Conservation (phyloP, 2,113 vertebrate genomes). For the Neolamprologus variostigma region DNA sequence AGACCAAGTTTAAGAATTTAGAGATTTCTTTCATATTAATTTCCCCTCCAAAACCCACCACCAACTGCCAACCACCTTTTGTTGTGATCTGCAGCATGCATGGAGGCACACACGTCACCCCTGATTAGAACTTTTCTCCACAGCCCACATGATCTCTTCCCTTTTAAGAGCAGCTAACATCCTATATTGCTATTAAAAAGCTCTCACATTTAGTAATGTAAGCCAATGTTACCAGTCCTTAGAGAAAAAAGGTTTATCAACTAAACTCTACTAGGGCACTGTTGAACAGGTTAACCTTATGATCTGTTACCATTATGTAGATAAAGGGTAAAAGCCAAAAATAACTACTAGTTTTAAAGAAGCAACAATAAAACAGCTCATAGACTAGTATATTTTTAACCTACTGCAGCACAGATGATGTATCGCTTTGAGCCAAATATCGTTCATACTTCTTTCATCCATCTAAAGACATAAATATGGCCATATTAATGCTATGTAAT, state of each 20-base stretch:
- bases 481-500: neutral
- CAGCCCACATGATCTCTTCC: neutral
- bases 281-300: neutral
- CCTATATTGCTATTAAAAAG: neutral
- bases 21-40: neutral
- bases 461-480: neutral
- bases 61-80: neutral
- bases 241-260: neutral
- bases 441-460: neutral
- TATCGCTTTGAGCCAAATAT: neutral
- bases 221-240: neutral
- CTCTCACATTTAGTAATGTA: neutral
- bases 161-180: neutral
- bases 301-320: neutral
- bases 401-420: neutral
- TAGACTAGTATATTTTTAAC: neutral
- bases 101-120: neutral
- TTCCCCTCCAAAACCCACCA: neutral
- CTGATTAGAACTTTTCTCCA: neutral
- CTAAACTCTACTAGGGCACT: neutral
- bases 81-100: neutral
- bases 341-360: neutral
- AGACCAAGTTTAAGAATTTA: neutral
- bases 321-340: neutral
- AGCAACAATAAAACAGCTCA: neutral